A percentile compares a stretch with the other conserved stretches of the same genome.
These are phyloP conservation scores for Fragariocoptes setiger DNA, from an alignment of 1,140 invertebrate genomes.

Conservation along the genomic window DNA sequence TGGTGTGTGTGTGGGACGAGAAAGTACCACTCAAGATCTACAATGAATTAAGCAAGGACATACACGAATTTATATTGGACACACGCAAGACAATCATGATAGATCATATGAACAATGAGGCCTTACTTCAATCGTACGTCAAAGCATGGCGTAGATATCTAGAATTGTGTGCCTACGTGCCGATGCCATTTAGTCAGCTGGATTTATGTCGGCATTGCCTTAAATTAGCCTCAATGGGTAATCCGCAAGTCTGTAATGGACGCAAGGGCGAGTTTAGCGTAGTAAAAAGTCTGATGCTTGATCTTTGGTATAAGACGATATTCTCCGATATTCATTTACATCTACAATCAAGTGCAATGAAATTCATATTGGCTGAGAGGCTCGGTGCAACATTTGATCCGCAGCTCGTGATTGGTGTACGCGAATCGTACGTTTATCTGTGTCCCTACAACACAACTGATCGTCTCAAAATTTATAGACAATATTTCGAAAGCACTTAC, in stretches of 20 bases:
- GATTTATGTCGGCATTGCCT: slow-evolving; percentile 40
- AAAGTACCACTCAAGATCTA: slow-evolving; percentile 59
- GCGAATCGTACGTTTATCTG: slow-evolving; percentile 86
- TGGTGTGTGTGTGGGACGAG: slow-evolving; percentile 81
- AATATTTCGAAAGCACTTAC: slow-evolving; percentile 86
- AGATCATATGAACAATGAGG: slow-evolving; percentile 38
- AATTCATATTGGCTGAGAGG: slow-evolving; percentile 70
- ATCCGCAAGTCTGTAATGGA: slow-evolving; percentile 30
- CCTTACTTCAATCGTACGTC: slow-evolving; percentile 75
- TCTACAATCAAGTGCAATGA: slow-evolving; percentile 84
- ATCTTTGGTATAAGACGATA: slow-evolving; percentile 90
- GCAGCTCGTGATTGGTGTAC: slow-evolving; percentile 74
- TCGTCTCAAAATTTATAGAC: slow-evolving; percentile 72
- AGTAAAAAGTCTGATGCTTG: slow-evolving; percentile 72
- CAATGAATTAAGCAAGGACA: slow-evolving; percentile 60
- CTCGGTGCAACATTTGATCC: slow-evolving; percentile 93
- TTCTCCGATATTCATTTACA: slow-evolving; percentile 71
- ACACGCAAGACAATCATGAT: slow-evolving; percentile 30
- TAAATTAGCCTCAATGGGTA: too few relatives aligned
- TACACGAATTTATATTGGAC: slow-evolving; percentile 63
- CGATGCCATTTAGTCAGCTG: slow-evolving; percentile 70
- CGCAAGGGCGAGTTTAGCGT: slow-evolving; percentile 48
- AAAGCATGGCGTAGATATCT: slow-evolving; percentile 90
- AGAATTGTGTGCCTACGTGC: slow-evolving; percentile 79
- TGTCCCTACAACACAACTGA: slow-evolving; percentile 70